Conservation (phyloP, 2,113 vertebrate species). For the Bos javanicus region DNA sequence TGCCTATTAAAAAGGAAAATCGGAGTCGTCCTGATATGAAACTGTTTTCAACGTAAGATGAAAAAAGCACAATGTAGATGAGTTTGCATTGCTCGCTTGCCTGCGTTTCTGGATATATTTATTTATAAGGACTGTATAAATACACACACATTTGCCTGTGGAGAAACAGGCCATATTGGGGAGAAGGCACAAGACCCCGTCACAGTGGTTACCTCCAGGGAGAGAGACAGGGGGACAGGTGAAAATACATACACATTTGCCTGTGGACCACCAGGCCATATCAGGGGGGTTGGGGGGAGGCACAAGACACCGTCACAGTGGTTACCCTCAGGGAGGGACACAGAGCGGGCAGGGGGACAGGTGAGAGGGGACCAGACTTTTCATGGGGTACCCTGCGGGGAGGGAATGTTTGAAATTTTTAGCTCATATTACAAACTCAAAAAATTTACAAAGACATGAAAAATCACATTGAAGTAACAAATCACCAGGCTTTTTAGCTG, state of each 20-base stretch:
- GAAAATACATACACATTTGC: slow-evolving; percentile 45
- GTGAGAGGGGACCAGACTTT: not conserved
- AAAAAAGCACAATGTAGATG: not conserved
- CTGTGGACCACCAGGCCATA: not conserved
- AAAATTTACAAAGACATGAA: not conserved
- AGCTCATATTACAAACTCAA: not conserved
- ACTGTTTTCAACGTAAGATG: not conserved
- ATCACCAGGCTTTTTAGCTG: not conserved
- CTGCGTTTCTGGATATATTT: not conserved
- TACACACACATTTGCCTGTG: slow-evolving; percentile 59
- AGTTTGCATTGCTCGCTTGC: not conserved
- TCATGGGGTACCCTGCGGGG: not conserved
- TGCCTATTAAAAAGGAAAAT: not conserved
- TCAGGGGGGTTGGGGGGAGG: not conserved
- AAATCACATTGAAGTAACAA: not conserved
- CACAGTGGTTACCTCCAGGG: not conserved
- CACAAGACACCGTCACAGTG: not conserved
- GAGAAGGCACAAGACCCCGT: not conserved
- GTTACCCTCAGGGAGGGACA: not conserved
- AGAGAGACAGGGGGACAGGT: not conserved
- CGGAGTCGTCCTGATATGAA: not conserved
- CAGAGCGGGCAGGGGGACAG: not conserved
- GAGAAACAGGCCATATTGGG: not conserved
- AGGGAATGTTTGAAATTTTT: not conserved
- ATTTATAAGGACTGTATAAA: slow-evolving; percentile 47